Conservation (phyloP, 2,888 invertebrate genomes). For the Hipparchia semele region DNA sequence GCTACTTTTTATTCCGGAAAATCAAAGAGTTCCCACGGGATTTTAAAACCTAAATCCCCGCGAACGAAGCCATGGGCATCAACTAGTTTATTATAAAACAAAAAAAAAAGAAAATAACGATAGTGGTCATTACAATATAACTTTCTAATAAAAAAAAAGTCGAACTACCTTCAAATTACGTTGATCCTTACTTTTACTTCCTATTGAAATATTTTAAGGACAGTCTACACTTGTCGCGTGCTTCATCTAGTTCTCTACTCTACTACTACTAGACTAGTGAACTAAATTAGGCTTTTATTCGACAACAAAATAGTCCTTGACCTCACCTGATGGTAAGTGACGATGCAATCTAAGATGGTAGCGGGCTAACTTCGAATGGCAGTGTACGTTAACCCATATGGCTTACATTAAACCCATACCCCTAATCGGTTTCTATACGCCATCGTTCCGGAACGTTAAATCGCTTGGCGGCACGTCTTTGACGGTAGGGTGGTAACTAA, state of each 20-base stretch:
- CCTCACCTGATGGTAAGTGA: neutral
- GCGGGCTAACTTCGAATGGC: too few species aligned
- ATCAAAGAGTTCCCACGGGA: too few species aligned
- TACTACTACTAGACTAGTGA: neutral
- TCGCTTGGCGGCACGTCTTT: too few species aligned
- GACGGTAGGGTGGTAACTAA: too few species aligned
- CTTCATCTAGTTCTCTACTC: neutral
- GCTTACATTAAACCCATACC: too few species aligned
- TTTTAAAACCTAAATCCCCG: too few species aligned
- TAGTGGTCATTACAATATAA: slow-evolving; percentile 27
- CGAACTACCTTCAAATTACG: slow-evolving; percentile 43
- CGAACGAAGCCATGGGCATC: neutral
- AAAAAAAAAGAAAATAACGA: slow-evolving; percentile 1
- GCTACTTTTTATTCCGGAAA: too few species aligned
- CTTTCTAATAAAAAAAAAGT: slow-evolving; percentile 49
- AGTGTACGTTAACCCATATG: too few species aligned
- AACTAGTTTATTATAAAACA: neutral
- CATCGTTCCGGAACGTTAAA: too few species aligned
- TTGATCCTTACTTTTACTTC: slow-evolving; percentile 21
- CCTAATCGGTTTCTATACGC: too few species aligned
- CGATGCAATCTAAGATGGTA: neutral
- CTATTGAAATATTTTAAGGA: neutral
- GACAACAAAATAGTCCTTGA: too few species aligned
- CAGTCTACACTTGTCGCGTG: neutral
- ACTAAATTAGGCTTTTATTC: neutral